Base-by-base conservation (phyloP, 2,113 vertebrate genomes). In the Toxotes jaculatrix region DNA sequence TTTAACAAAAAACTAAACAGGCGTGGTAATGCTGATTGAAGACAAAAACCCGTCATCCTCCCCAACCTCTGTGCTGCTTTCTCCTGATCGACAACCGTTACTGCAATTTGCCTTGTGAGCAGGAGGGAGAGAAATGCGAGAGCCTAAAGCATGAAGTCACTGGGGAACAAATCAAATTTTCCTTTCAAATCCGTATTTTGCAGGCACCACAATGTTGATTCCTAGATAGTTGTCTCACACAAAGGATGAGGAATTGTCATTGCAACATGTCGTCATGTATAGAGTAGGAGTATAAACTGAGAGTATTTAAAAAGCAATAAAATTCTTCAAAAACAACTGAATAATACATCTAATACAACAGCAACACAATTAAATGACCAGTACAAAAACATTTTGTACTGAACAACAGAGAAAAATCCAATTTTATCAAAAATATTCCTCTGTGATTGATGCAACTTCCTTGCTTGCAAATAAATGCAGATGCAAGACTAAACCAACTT, bases 1-100 rank as follows among this genome's bases (percentile, higher is more conserved):
- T 93, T 95, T 93, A 80, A 87, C 80, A 87, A 94, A 94, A 95
- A 93, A 88, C 88, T 90, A 91, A 94, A 93, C 87, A 91, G 90
- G 89, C 62, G 19, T 91, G 89, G 80, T 93, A 88, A 95, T 91
- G 92, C 93, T 91, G 92, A 90, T 88, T 77, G 90, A 94, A 92
- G 94, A 92, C 88, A 92, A 91, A 85, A 85, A 67, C 27, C 91
- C 82, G 86, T 86, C 89, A 87, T 89, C 91, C 87, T 79, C 45
- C 66, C 82, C 90, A 69, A 85, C 60, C 62, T 82, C 80, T 53
- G 70, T 76, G 69, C 55, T 19, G 27, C 66, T 77, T 83, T 83
- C 80, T 68, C 43, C 79, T 85, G 84, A 82, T 83, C 65, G 84
- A 87, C 89, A 90, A 90, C 82, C 91, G 88, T 94, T 87, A 89